Evolutionary conservation across 2,797 vertebrate species (phyloP), one percentile per base, ranked within the genome.

Genomic region (Champsocephalus esox): DNA sequence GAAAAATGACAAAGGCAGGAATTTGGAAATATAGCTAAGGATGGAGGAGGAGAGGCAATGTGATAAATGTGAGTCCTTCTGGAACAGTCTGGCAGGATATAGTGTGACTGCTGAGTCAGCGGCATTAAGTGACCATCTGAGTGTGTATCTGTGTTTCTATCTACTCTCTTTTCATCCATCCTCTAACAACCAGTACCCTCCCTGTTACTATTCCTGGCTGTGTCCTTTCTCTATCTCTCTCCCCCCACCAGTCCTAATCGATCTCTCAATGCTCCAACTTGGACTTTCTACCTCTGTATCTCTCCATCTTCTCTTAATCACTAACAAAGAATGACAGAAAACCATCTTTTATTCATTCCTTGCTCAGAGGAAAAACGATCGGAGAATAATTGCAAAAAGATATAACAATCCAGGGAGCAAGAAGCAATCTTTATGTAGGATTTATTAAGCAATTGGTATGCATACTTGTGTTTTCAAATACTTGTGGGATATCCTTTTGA

Each of bases 91-190:
- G 82, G 50, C 66, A 19, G 62, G 46, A 73, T 79, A 81, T 56
- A 56, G 59, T 59, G 65, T 3, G 41, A 74, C 68, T 75, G 60
- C 54, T 89, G 88, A 89, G 69, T 90, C 85, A 89, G 81, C 77
- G 80, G 72, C 62, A 17, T 60, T 44, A 43, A 73, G 56, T 4
- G 5, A 19, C 68, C 77, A 79, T 70, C 68, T 66, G 70, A 82
- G 62, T 9, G 43, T 24, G n/a, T 61, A 17, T 78, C 56, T 59
- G 62, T 58, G 43, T 77, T 72, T 78, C 13, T 62, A 44, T 51
- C 44, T 61, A 10, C 7, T 49, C 32, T 2, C 50, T 56, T 61
- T 72, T 14, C 12, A 55, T 60, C 68, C 49, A 62, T 41, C 65
- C 28, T 52, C 49, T 12, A 68, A 76, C 61, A 65, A 52, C 48